These are phyloP conservation scores for Girardinichthys multiradiatus DNA, from an alignment of 2,113 vertebrate genomes.

Conservation along the genomic window DNA sequence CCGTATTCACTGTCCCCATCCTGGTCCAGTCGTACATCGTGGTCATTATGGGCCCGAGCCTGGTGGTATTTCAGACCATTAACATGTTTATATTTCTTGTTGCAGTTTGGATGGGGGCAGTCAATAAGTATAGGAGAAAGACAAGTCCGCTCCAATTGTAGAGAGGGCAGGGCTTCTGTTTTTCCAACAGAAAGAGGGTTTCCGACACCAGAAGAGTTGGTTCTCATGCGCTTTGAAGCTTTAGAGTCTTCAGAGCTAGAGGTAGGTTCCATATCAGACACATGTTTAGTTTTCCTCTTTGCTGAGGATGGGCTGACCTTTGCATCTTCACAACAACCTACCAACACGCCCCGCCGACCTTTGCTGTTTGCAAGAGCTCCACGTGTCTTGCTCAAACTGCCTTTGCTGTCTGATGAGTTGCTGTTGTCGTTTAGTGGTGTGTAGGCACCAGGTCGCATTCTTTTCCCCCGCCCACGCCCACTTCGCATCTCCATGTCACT, in stretches of 20 bases:
- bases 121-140: slow-evolving; percentile 97
- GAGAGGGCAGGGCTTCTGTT: slow-evolving; percentile 83
- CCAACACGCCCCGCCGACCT: slow-evolving; percentile 85
- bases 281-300: slow-evolving; percentile 94
- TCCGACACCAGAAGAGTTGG: slow-evolving; percentile 85
- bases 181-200: slow-evolving; percentile 82
- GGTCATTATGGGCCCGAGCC: slow-evolving; percentile 95
- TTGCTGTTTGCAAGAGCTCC: slow-evolving; percentile 91
- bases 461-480: slow-evolving; percentile 94
- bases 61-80: slow-evolving; percentile 99
- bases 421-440: slow-evolving; percentile 88
- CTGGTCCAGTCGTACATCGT: slow-evolving; percentile 91
- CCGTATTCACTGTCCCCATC: slow-evolving; percentile 95
- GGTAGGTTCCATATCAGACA: slow-evolving; percentile 96
- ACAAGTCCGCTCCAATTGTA: slow-evolving; percentile 88
- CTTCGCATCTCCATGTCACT: slow-evolving; percentile 98
- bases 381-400: slow-evolving; percentile 92
- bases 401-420: slow-evolving; percentile 90
- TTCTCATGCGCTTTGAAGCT: slow-evolving; percentile 96
- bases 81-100: slow-evolving; percentile 99
- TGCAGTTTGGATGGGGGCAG: slow-evolving; percentile 98
- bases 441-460: slow-evolving; percentile 94
- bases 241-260: slow-evolving; percentile 98
- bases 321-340: slow-evolving; percentile 83
- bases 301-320: slow-evolving; percentile 95